phyloP scores from a whole-genome alignment of 2,888 invertebrate species.

The Molanna angustata region DNA sequence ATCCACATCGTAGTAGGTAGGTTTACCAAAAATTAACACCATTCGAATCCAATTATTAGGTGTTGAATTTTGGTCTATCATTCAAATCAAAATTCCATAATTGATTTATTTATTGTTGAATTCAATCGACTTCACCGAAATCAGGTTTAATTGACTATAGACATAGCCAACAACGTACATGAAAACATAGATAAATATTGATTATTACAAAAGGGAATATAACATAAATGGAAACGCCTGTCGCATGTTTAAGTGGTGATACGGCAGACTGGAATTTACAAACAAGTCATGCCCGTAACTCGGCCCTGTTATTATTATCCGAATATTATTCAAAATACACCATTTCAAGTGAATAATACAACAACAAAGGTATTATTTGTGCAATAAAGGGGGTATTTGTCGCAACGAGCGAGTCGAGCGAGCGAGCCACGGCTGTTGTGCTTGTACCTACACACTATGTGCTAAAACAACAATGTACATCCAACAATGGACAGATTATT shows the following conservation, averaged over 20 bases:
- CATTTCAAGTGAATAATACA: conserved; percentile 33
- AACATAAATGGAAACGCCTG: conserved; percentile 13
- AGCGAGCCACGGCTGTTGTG: conserved; percentile 8
- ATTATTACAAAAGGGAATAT: no score
- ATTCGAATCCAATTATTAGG: no score
- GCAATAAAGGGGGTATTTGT: conserved; percentile 30
- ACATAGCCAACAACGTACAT: no score
- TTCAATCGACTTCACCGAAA: no score
- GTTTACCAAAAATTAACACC: no score
- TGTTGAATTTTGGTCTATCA: no score
- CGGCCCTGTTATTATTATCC: conserved; percentile 32
- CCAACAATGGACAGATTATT: conserved; percentile 56
- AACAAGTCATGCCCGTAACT: conserved; percentile 32
- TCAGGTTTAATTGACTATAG: no score
- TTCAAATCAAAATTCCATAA: no score
- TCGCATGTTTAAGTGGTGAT: conserved; percentile 26
- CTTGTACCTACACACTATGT: conserved; percentile 37
- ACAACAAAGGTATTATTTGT: conserved; percentile 33
- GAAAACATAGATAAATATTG: no score
- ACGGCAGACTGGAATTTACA: conserved; percentile 19
- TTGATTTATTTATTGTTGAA: no score
- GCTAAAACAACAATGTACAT: conserved; percentile 56
- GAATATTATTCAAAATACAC: conserved; percentile 32
- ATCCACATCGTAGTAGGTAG: no score
- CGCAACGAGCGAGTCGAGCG: conserved; percentile 21